Evolutionary conservation across 1,140 invertebrate species (phyloP), one percentile per base, ranked within the genome.

Genomic region (Mactra quadrangularis): DNA sequence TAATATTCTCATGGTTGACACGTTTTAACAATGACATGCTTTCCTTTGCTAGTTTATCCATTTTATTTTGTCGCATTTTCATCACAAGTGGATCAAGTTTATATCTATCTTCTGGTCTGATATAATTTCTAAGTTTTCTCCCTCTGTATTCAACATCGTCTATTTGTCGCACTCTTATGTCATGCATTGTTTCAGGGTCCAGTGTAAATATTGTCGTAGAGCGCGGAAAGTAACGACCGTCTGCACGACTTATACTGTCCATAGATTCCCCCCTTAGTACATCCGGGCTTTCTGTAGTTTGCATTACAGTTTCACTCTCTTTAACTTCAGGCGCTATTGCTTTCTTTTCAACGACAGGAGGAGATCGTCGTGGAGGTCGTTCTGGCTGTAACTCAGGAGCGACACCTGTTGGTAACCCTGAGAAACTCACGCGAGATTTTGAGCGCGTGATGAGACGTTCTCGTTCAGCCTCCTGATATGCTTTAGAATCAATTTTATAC

Each of bases 401-500:
- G 0, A 38, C 57, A 35, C 22, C 53, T 31, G 57, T 31, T 45
- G 35, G 7, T 15, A 41, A 41, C 15, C 38, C 38, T 3, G 74
- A 62, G 45, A 76, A 76, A 64, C 55, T 76, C 2, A 76, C 74
- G 7, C 74, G 35, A 2, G 74, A 76, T 33, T 45, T 76, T 60
- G 74, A 76, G 22, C 74, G 62, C 25, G 27, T 29, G n/a, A 76
- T 50, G 3, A 25, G 35, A 27, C 74, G 57, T 76, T 50, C 57
- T 29, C 74, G 55, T 29, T 76, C 55, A n/a, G 74, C 74, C 17
- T 76, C 74, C 22, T 76, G 74, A 41, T 76, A 76, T 50, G 55
- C 74, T 64, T 76, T 76, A 2, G 74, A 62, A 76, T 76, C 57
- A 31, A 76, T 76, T 76, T 62, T 62, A 45, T 76, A 76, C 29